Conservation (phyloP, 2,113 vertebrate genomes). For the Amazona guildingii region DNA sequence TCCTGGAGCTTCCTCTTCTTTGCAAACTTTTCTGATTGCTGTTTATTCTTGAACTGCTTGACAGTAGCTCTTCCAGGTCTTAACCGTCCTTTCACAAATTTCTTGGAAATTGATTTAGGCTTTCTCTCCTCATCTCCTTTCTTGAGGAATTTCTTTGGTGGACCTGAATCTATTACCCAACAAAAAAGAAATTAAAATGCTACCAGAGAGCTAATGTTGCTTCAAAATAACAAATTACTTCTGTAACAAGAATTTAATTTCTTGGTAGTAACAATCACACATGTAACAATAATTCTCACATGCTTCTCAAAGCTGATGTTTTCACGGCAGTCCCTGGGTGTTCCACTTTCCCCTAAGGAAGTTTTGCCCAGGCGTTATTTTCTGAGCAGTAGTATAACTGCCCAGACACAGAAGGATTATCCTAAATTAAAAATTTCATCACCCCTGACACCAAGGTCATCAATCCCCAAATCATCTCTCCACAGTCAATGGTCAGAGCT, state of each 20-base stretch:
- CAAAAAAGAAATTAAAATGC: not conserved
- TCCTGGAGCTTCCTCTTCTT: slow-evolving; percentile 71
- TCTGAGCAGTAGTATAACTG: not conserved
- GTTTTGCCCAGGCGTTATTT: not conserved
- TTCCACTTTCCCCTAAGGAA: not conserved
- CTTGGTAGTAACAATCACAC: not conserved
- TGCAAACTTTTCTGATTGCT: slow-evolving; percentile 46
- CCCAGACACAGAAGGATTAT: not conserved
- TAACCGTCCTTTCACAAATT: slow-evolving; percentile 64
- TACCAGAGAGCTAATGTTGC: not conserved
- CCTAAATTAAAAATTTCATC: not conserved
- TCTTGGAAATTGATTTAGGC: slow-evolving; percentile 62
- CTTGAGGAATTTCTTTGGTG: slow-evolving; percentile 40
- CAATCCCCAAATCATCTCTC: not conserved
- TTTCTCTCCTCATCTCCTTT: slow-evolving; percentile 48
- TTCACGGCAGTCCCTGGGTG: not conserved
- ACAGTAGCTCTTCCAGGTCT: slow-evolving; percentile 59
- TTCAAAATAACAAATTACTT: not conserved
- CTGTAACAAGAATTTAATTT: not conserved
- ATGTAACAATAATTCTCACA: not conserved
- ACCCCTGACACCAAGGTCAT: not conserved
- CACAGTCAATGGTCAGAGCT: not conserved
- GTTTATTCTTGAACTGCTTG: slow-evolving; percentile 73
- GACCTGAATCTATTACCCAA: slow-evolving; percentile 32
- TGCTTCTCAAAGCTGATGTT: not conserved